Conservation (phyloP, 2,888 invertebrate species). For the Agrochola litura region DNA sequence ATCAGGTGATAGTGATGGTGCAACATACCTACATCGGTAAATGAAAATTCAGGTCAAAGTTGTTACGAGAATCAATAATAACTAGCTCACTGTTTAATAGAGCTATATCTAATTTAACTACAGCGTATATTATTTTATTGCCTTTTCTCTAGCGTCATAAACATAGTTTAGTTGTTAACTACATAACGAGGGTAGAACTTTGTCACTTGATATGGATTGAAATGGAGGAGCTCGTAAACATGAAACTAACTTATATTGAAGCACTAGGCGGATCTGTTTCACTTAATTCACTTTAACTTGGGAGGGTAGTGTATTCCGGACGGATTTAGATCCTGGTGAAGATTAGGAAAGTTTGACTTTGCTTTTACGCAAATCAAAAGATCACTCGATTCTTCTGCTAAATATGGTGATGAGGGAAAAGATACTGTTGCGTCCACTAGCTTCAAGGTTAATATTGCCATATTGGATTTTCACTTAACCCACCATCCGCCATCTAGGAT, state of each 20-base stretch:
- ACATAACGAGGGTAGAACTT: slow-evolving; percentile 28
- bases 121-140: slow-evolving; percentile 29
- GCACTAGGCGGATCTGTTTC: slow-evolving; percentile 29
- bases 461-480: no score
- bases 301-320: not conserved
- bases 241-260: slow-evolving; percentile 15
- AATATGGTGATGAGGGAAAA: not conserved
- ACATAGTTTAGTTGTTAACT: slow-evolving; percentile 37
- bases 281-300: slow-evolving; percentile 29
- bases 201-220: slow-evolving; percentile 22
- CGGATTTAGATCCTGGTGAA: not conserved
- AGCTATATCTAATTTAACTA: slow-evolving; percentile 42
- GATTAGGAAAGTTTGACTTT: not conserved
- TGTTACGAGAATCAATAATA: slow-evolving; percentile 15
- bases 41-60: slow-evolving; percentile 25
- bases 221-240: slow-evolving; percentile 29
- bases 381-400: not conserved
- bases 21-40: slow-evolving; percentile 7
- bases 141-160: slow-evolving; percentile 3
- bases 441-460: not conserved
- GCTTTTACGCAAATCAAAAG: not conserved
- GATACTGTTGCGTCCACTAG: not conserved
- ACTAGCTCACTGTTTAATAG: slow-evolving; percentile 23
- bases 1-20: not conserved
- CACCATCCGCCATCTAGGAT: no score